Evolutionary conservation across 2,888 invertebrate genomes (phyloP).

Genomic region (Ernsta delagoae): DNA sequence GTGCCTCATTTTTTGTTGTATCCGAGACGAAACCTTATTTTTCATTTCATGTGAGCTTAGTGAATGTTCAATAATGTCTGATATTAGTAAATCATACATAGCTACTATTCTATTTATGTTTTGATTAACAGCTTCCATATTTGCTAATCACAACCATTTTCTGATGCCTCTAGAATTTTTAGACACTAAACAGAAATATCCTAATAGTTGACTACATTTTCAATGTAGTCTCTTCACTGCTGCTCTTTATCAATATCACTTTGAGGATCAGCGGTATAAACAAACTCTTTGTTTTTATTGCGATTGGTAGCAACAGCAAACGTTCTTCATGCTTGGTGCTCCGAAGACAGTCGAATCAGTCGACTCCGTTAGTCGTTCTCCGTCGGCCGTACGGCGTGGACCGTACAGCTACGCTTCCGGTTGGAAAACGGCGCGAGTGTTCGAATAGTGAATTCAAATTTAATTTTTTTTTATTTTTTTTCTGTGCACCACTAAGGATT

Average conservation of each 20-base stretch:
- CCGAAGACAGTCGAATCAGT: constrained; percentile 26
- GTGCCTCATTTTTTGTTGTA: no score
- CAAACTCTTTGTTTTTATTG: constrained; percentile 20
- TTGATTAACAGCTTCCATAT: no score
- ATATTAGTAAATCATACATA: no score
- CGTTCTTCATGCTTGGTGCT: neutral
- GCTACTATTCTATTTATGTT: no score
- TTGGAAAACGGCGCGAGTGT: constrained; percentile 65
- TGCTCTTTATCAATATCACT: neutral
- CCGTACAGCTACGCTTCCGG: constrained; percentile 42
- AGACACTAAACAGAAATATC: no score
- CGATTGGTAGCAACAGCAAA: constrained; percentile 26
- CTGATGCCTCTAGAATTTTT: no score
- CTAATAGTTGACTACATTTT: neutral
- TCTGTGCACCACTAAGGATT: constrained; percentile 74
- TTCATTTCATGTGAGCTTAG: no score
- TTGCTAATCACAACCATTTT: no score
- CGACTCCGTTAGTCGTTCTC: constrained; percentile 57
- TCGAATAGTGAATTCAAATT: constrained; percentile 59
- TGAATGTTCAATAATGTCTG: no score
- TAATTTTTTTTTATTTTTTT: constrained; percentile 50
- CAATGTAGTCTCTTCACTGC: neutral
- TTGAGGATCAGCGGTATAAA: constrained; percentile 39
- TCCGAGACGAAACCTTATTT: no score
- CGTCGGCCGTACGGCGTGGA: constrained; percentile 68